Base-by-base conservation (phyloP, 2,888 invertebrate genomes). In the Leptopilina myrica region DNA sequence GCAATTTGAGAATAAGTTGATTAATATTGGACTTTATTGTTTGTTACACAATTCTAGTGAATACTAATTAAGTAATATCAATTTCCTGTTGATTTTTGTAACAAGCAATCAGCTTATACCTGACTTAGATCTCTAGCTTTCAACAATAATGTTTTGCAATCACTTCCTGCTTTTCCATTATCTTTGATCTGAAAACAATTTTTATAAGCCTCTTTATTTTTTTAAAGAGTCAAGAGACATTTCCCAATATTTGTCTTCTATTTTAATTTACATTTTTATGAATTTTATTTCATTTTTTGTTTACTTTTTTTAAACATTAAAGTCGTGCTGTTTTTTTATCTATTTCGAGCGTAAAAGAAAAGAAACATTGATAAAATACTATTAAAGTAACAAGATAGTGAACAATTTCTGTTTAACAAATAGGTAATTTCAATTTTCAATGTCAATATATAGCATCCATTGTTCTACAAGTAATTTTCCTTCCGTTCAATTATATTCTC, bases 401-500 rank as follows among this genome's bases (percentile, higher is more conserved):
- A 11, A n/a, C 14, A 53, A 33, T 33, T 56, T 56, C 53, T 73
- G 33, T 49, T 53, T 33, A 73, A 73, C 33, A 33, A 26, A 56
- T n/a, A 73, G 26, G 56, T 33, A 73, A 73, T 33, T n/a, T 49
- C 33, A 53, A 73, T 73, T 40, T 53, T 73, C 73, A 73, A 33
- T 73, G 56, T 33, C 33, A 73, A 56, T 14, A 73, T 33, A 26
- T 33, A 33, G n/a, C n/a, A 73, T 33, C 56, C 9, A 56, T 73
- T 67, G 46, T 67, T 67, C 46, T 67, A n/a, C 20, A 15, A 46
- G n/a, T n/a, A 43, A 73, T 53, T 11, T 33, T 56, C 56, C 33
- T n/a, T 73, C 33, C 53, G n/a, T 26, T 53, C n/a, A 56, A 33
- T 33, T 33, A 20, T 56, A 20, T 56, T 20, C 46, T 20, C 7